Base-by-base conservation (phyloP, 1,140 invertebrate genomes). In the Drosophila ercepeae region DNA sequence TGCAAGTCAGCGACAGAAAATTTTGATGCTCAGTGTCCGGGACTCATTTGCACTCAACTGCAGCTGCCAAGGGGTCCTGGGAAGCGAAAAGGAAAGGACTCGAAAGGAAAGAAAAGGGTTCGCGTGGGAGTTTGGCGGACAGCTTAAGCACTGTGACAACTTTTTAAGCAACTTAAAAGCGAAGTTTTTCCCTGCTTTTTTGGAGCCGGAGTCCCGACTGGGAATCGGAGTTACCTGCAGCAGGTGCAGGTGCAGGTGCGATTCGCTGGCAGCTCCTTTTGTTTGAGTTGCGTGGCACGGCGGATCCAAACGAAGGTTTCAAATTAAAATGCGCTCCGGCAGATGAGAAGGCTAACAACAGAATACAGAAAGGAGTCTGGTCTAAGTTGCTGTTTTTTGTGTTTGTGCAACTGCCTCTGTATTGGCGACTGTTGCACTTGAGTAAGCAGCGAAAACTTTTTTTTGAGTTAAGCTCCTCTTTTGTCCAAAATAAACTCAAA, bases 1-100 rank as follows among this genome's bases (percentile, higher is more conserved):
- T 86, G 81, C 73, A 86, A 86, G 72, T 84, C 77, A 79, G 71
- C 51, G 57, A 44, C 67, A 79, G 65, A 64, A 48, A 72, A 68
- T 46, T 67, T 57, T 70, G 81, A 81, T 65, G 81, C 60, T 45
- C 59, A 32, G 36, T 60, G 58, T 74, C 52, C 48, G 74, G 36
- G 65, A 75, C 82, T 86, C 82, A 86, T 86, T 86, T 86, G 81
- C 82, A 86, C 79, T 86, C 79, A 79, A 79, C 81, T 84, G 79
- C 79, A 84, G 81, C 76, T 76, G 76, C 54, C 59, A 54, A 13
- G 9, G 29, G 42, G 34, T 8, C n/a, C 19, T 2, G 18, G 11
- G 25, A 1, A 1, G 4, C 6, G n/a, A 4, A 32, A 19, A 19
- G n/a, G 18, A 6, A 2, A 25, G 21, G 18, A 23, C 3, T 8